phyloP scores from a whole-genome alignment of 1,140 invertebrate genomes.

The Drosophila dunni region DNA sequence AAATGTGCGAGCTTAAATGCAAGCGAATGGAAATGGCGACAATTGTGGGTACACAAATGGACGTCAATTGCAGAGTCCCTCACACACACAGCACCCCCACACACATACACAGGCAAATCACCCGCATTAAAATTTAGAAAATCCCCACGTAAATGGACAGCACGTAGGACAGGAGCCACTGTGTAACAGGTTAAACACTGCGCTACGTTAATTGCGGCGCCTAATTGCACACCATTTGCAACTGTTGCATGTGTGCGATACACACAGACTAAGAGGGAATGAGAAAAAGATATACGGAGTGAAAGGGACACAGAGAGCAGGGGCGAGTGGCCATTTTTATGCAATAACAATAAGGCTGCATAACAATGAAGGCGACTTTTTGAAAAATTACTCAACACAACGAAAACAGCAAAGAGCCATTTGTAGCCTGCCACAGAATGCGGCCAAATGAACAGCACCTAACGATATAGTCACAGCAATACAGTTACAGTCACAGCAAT shows the following conservation, averaged over 20 bases:
- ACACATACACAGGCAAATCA: conserved; percentile 44
- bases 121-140: conserved; percentile 81
- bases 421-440: conserved; percentile 74
- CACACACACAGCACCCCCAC: conserved; percentile 9
- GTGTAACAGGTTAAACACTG: conserved; percentile 80
- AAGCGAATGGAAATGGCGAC: conserved; percentile 51
- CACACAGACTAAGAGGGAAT: not conserved
- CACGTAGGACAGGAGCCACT: conserved; percentile 45
- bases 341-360: conserved; percentile 81
- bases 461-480: conserved; percentile 3
- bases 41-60: conserved; percentile 76
- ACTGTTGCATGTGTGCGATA: conserved; percentile 66
- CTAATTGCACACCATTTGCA: conserved; percentile 78
- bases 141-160: conserved; percentile 64
- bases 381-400: conserved; percentile 74
- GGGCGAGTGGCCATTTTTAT: conserved; percentile 65
- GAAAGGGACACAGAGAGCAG: conserved; percentile 6
- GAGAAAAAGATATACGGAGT: conserved; percentile 9
- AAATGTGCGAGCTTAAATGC: conserved; percentile 62
- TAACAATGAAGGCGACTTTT: conserved; percentile 73
- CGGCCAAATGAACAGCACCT: conserved; percentile 72
- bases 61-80: conserved; percentile 58
- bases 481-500: no score
- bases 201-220: conserved; percentile 77
- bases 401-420: conserved; percentile 69